These are phyloP conservation scores for Caerostris extrusa DNA, from an alignment of 1,140 invertebrate genomes.

Conservation along the genomic window DNA sequence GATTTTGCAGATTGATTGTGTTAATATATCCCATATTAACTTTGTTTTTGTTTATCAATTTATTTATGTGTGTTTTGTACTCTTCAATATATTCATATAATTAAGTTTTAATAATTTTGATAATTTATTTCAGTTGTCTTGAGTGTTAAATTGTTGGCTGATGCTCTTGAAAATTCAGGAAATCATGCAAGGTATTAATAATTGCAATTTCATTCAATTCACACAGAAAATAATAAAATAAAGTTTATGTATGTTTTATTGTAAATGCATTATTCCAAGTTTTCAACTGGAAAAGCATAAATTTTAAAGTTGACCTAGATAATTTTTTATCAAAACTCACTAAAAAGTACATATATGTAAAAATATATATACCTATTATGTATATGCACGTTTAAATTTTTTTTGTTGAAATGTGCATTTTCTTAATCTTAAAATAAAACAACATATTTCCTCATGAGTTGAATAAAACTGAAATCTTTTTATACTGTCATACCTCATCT, in stretches of 20 bases:
- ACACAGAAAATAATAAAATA: not conserved
- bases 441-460: no score
- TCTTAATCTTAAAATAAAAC: no score
- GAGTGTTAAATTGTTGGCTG: conserved; percentile 50
- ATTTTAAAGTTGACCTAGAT: not conserved
- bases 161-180: conserved; percentile 35
- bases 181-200: not conserved
- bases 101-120: not conserved
- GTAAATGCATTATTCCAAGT: not conserved
- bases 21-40: not conserved
- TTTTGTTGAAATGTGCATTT: no score
- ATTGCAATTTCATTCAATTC: not conserved
- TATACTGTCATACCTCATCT: no score
- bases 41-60: not conserved
- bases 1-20: no score
- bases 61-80: no score
- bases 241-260: not conserved
- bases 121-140: conserved; percentile 35
- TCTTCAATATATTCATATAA: not conserved
- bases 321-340: not conserved
- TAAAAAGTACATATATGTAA: not conserved
- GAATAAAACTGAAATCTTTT: no score
- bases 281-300: not conserved
- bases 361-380: not conserved
- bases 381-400: no score